phyloP scores from a whole-genome alignment of 2,113 vertebrate species.

The Sarotherodon lohbergeri region DNA sequence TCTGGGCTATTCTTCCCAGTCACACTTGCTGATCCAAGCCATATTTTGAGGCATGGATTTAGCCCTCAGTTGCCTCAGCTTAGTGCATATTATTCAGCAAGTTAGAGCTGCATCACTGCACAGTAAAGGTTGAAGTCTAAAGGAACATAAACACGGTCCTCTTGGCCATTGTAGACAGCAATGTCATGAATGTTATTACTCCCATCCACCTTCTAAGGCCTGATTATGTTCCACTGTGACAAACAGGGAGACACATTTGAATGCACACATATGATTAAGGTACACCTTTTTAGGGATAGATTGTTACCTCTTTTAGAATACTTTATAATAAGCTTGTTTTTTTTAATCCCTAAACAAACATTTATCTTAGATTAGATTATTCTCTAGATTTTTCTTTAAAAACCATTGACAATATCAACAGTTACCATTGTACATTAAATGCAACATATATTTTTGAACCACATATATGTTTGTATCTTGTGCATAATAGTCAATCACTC shows the following conservation, averaged over 20 bases:
- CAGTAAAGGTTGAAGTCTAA: constrained; percentile 34
- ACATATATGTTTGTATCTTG: background rate
- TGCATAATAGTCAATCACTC: background rate
- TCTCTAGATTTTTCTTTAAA: background rate
- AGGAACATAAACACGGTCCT: constrained; percentile 13
- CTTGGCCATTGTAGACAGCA: background rate
- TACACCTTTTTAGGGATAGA: background rate
- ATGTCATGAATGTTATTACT: background rate
- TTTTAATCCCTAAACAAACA: background rate
- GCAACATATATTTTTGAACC: background rate
- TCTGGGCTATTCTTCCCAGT: constrained; percentile 24
- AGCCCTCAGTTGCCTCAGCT: constrained; percentile 13
- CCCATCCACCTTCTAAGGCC: background rate
- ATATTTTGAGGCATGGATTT: constrained; percentile 20
- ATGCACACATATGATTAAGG: background rate
- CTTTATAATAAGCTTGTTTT: background rate
- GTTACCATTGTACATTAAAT: background rate
- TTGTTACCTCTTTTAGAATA: background rate
- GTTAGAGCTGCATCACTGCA: constrained; percentile 37
- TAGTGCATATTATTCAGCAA: constrained; percentile 19
- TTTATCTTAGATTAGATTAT: background rate
- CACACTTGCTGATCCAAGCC: constrained; percentile 55
- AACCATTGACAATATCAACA: background rate
- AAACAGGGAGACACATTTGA: background rate
- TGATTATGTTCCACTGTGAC: background rate